Evolutionary conservation across 2,888 invertebrate genomes (phyloP).

Genomic region (Eupithecia insigniata): DNA sequence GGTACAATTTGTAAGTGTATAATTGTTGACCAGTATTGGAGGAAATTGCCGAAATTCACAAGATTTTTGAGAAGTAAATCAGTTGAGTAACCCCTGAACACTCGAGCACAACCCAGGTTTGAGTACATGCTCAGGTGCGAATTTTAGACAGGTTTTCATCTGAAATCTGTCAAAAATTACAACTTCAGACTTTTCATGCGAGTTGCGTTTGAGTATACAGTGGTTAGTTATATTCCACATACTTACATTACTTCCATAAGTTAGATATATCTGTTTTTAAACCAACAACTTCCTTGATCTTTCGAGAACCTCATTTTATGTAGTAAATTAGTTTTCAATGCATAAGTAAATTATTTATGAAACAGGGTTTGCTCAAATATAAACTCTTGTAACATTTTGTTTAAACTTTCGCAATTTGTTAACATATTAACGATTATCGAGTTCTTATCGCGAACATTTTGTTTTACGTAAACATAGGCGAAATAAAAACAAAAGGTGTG

Average conservation of each 20-base stretch:
- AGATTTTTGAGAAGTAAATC: neutral
- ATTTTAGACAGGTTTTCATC: neutral
- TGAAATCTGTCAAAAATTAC: neutral
- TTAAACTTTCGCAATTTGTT: neutral
- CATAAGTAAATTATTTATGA: constrained; percentile 17
- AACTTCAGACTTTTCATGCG: neutral
- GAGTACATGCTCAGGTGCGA: neutral
- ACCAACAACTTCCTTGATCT: constrained; percentile 68
- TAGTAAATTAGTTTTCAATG: constrained; percentile 41
- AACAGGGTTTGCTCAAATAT: constrained; percentile 24
- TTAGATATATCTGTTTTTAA: constrained; percentile 17
- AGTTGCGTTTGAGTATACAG: too few relatives aligned
- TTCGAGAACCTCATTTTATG: constrained; percentile 73
- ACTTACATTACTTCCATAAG: constrained; percentile 13
- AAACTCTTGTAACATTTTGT: neutral
- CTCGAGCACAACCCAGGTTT: neutral
- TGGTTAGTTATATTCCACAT: neutral
- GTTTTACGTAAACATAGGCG: too few relatives aligned
- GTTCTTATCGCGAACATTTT: neutral
- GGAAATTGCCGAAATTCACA: neutral
- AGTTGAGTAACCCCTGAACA: neutral
- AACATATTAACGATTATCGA: neutral
- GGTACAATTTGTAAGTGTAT: neutral
- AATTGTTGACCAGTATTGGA: neutral
- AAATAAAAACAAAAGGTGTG: too few relatives aligned